A percentile compares a stretch with the other conserved stretches of the same genome.
These are phyloP conservation scores for Paraescarpia echinospica DNA, from an alignment of 1,140 invertebrate genomes.

Conservation along the genomic window DNA sequence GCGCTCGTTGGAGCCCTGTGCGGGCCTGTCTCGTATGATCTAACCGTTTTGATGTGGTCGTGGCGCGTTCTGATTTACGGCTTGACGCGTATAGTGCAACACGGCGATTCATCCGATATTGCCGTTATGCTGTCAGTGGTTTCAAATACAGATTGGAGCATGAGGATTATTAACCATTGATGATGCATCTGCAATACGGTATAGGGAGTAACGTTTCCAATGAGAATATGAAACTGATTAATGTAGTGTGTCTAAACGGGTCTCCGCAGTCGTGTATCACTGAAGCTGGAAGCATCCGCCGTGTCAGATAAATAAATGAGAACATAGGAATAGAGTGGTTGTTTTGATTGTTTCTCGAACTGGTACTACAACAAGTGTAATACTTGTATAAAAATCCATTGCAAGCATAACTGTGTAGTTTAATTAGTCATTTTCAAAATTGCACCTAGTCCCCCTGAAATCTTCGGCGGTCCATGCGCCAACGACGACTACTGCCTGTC, in stretches of 20 bases:
- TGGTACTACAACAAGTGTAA: too few relatives aligned
- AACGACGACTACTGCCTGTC: too few relatives aligned
- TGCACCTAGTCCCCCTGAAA: too few relatives aligned
- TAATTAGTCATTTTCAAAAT: background rate
- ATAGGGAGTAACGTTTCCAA: background rate
- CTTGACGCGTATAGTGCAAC: background rate
- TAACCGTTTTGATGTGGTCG: background rate
- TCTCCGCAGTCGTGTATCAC: background rate
- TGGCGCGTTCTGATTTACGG: background rate
- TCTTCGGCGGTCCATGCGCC: too few relatives aligned
- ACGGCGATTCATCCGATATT: background rate
- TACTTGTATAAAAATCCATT: background rate
- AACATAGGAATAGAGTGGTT: background rate
- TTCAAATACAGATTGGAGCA: background rate
- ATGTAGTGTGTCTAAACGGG: background rate
- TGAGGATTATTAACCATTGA: background rate
- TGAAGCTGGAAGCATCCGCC: background rate
- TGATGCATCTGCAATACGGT: background rate
- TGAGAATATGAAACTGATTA: conserved; percentile 6
- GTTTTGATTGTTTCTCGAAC: background rate
- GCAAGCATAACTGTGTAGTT: background rate
- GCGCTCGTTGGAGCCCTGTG: background rate
- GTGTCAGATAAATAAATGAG: background rate
- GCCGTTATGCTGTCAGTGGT: background rate
- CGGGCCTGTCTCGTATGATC: background rate